A percentile compares a stretch with the other conserved stretches of the same genome.
Evolutionary conservation across 2,797 vertebrate species (phyloP).

Genomic region (Delichon dasypus): DNA sequence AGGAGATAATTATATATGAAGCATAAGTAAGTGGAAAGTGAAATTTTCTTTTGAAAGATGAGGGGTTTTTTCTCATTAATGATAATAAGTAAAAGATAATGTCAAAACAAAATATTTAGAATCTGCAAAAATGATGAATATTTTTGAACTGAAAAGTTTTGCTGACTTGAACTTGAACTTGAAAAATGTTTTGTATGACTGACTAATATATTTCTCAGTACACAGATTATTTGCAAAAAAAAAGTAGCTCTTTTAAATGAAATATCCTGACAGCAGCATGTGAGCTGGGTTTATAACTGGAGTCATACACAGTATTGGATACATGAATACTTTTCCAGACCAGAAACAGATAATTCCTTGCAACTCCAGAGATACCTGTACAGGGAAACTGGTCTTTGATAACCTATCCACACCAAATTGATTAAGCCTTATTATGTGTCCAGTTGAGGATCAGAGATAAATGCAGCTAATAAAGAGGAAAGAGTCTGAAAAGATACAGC

Average conservation of each 20-base stretch:
- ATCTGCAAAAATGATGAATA: not conserved
- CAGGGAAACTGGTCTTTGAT: not conserved
- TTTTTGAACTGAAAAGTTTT: not conserved
- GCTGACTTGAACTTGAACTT: not conserved
- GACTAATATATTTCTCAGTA: not conserved
- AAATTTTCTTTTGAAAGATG: not conserved
- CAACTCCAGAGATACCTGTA: not conserved
- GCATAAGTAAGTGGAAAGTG: not conserved
- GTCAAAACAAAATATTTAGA: not conserved
- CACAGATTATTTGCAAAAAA: not conserved
- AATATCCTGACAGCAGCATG: not conserved
- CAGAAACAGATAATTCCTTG: not conserved
- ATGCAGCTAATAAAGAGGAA: not conserved
- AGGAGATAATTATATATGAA: not conserved
- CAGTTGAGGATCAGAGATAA: not conserved
- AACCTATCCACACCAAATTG: not conserved
- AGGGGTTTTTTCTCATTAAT: not conserved
- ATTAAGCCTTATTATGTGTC: not conserved
- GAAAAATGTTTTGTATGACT: not conserved
- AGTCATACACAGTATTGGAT: not conserved
- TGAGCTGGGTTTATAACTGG: not conserved
- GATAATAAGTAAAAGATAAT: not conserved
- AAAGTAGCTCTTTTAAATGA: not conserved
- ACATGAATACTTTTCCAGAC: not conserved
- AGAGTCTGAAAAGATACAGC: not conserved